Base-by-base conservation (phyloP, 2,113 vertebrate genomes). In the Alectura lathami region DNA sequence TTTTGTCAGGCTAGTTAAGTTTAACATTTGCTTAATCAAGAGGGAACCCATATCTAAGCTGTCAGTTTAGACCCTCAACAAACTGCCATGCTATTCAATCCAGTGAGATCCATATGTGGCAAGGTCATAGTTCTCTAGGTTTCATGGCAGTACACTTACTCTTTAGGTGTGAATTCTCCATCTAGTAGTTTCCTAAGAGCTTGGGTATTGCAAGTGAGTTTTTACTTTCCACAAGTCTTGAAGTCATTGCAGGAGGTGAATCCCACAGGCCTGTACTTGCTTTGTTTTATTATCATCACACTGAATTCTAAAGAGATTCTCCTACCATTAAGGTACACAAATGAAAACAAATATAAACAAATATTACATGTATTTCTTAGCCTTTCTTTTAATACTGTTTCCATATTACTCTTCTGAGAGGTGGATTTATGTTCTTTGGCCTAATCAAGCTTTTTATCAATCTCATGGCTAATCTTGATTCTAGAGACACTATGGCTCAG, bases 141-240 rank as follows among this genome's bases (percentile, higher is more conserved):
- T 83, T 70, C 38, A 12, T 43, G 32, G 24, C 17, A 8, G 0
- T 22, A 24, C n/a, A 7, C 5, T 2, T 66, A 12, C 21, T 48
- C 34, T 72, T 82, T 14, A 27, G 8, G 8, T 38, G 6, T n/a
- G 23, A 17, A 56, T 56, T 8, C 23, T 50, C 56, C 18, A 4
- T 34, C 32, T 48, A 54, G 29, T 21, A 42, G 13, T 36, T 32
- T 40, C 29, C 17, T 13, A 13, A 23, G 29, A 85, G 15, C 9
- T 32, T 59, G 53, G 9, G 29, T 76, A 6, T 42, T 68, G 13
- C 22, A 30, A 54, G 2, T 60, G 24, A 42, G 17, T 59, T 72
- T 72, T 17, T 23, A 6, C 0, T 0, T 63, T 82, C 27, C 22
- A 13, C 2, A 4, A 20, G 18, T 59, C 13, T 42, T 54, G 16